Evolutionary conservation across 2,797 vertebrate species (phyloP).

Genomic region (Remorina albescens): DNA sequence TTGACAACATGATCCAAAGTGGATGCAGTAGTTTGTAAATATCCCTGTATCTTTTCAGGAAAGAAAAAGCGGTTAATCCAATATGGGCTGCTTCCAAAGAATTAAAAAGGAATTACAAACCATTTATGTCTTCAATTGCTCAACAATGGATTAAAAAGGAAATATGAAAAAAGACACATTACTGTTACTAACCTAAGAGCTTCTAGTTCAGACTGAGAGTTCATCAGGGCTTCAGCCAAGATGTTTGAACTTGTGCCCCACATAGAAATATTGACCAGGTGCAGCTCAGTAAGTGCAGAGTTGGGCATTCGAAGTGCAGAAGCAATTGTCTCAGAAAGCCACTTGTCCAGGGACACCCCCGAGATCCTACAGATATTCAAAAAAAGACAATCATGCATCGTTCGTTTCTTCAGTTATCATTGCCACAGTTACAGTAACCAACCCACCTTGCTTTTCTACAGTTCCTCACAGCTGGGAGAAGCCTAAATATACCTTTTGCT

Average conservation of each 20-base stretch:
- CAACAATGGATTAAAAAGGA: too few relatives aligned
- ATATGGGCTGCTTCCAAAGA: neutral
- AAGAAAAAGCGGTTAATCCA: neutral
- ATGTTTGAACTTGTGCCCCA: accelerated
- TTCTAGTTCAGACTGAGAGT: constrained; percentile 36
- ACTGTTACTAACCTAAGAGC: constrained; percentile 44
- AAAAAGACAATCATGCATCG: neutral
- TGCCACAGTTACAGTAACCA: neutral
- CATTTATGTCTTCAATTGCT: too few relatives aligned
- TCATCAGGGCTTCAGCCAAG: constrained; percentile 31
- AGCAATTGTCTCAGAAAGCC: constrained; percentile 20
- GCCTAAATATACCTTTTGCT: constrained; percentile 26
- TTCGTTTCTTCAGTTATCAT: neutral
- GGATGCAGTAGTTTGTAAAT: neutral
- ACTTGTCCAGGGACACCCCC: neutral
- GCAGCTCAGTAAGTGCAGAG: constrained; percentile 49
- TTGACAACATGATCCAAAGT: too few relatives aligned
- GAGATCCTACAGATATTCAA: constrained; percentile 34
- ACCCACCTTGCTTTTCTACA: constrained; percentile 38
- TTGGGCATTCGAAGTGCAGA: constrained; percentile 43
- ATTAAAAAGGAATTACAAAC: neutral
- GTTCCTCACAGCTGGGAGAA: constrained; percentile 52
- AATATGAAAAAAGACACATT: neutral
- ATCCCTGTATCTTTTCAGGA: neutral
- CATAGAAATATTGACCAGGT: accelerated